Evolutionary conservation across 2,888 invertebrate genomes (phyloP), one percentile per base, ranked within the genome.

Genomic region (Tetranychus truncatus): DNA sequence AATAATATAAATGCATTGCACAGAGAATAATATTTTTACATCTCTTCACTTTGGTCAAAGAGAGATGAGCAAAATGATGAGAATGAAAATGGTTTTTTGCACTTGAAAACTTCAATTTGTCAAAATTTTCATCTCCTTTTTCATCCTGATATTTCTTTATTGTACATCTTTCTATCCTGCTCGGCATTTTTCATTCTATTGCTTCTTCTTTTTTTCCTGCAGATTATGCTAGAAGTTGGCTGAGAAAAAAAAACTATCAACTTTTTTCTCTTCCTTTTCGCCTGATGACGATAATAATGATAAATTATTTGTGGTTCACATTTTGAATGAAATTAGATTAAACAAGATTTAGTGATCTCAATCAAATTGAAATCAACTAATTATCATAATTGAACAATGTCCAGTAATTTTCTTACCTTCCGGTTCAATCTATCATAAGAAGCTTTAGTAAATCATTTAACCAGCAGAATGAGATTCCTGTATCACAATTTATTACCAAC

Each of bases 271-370:
- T 20, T 20, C 20, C 66, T 66, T 66, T 66, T 66, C n/a, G 11
- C 66, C 11, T 66, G 66, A 66, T 15, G 66, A 66, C 20, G 66
- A 66, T 66, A 66, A 66, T 66, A 66, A 66, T 66, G 20, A 66
- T 66, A 20, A 20, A 7, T 66, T 2, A 20, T 20, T n/a, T 18
- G 66, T n/a, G n/a, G 66, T 66, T 66, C 66, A 66, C n/a, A n/a
- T 66, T 66, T 20, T 66, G 34, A 34, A 34, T 34, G 34, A 34
- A 34, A 34, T 34, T 34, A 34, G 34, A 34, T 34, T 34, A 34
- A 34, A 34, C 34, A 34, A 34, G 34, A 5, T 34, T 34, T 34
- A 34, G 34, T 34, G 34, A 34, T 34, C 34, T 34, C 34, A 34
- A 34, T 34, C 34, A 34, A 34, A 34, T 34, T 34, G 34, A 34